Percentiles rank a stretch among this genome's conserved stretches.
These are phyloP conservation scores for Gambusia yucatana DNA, from an alignment of 2,797 vertebrate species.

Conservation along the genomic window DNA sequence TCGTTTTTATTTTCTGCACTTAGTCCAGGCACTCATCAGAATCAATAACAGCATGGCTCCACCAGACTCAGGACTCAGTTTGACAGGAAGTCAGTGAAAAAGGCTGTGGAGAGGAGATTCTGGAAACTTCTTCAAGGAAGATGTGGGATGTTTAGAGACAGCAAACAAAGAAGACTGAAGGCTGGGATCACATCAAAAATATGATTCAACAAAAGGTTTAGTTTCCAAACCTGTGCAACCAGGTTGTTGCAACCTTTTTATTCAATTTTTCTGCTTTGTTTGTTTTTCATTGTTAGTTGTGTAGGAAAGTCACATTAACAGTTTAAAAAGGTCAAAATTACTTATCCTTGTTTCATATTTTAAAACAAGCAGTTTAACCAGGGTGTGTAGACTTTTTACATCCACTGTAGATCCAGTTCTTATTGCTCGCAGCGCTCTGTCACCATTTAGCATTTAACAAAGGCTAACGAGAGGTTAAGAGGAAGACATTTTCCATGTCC, in stretches of 20 bases:
- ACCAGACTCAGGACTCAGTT: background rate
- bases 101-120: background rate
- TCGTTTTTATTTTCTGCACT: background rate
- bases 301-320: background rate
- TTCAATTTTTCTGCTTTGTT: background rate
- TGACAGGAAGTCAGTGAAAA: background rate
- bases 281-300: background rate
- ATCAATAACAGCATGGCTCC: background rate
- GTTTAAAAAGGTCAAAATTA: background rate
- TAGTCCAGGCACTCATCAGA: background rate
- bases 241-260: background rate
- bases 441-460: constrained; percentile 49
- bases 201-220: background rate
- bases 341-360: background rate
- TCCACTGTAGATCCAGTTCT: constrained; percentile 38
- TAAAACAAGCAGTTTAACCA: background rate
- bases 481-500: constrained; percentile 53
- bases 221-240: background rate
- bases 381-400: constrained; percentile 1
- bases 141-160: background rate
- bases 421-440: constrained; percentile 32
- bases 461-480: constrained; percentile 73
- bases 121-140: background rate
- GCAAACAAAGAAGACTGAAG: background rate
- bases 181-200: background rate